A percentile compares a stretch with the other conserved stretches of the same genome.
These are phyloP conservation scores for Nycteola revayana DNA, from an alignment of 2,888 invertebrate genomes.

Conservation along the genomic window DNA sequence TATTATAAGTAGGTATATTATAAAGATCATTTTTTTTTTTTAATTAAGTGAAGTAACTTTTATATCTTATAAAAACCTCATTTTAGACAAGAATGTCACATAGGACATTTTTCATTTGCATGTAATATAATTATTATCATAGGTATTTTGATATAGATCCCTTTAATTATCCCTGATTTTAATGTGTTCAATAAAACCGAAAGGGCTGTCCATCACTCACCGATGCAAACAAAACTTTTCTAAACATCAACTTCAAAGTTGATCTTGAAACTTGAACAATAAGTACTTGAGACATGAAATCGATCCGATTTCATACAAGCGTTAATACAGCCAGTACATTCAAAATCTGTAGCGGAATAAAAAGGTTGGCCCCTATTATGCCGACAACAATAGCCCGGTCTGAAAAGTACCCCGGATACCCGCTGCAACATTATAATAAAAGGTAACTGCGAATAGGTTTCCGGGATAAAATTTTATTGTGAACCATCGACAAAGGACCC, in stretches of 20 bases:
- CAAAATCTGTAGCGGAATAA: conserved; percentile 71
- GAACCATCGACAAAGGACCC: conserved; percentile 68
- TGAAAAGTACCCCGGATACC: conserved; percentile 69
- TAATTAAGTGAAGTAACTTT: no score
- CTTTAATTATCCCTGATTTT: no score
- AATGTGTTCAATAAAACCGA: no score
- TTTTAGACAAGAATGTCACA: no score
- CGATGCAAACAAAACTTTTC: conserved; percentile 1
- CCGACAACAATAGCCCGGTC: conserved; percentile 60
- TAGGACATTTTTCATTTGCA: no score
- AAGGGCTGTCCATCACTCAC: no score
- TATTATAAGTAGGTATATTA: no score
- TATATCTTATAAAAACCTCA: no score
- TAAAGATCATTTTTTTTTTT: no score
- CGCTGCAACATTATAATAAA: conserved; percentile 79
- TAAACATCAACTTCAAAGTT: conserved; percentile 9
- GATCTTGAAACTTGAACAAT: conserved; percentile 15
- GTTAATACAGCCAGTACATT: conserved; percentile 42
- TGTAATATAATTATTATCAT: no score
- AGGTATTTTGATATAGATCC: no score
- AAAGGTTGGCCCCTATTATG: conserved; percentile 71
- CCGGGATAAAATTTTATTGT: conserved; percentile 78
- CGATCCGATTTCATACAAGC: conserved; percentile 36
- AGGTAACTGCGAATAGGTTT: conserved; percentile 78
- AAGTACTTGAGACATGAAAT: conserved; percentile 26